Evolutionary conservation across 2,113 vertebrate genomes (phyloP), one percentile per base, ranked within the genome.

Genomic region (Holacanthus passer): DNA sequence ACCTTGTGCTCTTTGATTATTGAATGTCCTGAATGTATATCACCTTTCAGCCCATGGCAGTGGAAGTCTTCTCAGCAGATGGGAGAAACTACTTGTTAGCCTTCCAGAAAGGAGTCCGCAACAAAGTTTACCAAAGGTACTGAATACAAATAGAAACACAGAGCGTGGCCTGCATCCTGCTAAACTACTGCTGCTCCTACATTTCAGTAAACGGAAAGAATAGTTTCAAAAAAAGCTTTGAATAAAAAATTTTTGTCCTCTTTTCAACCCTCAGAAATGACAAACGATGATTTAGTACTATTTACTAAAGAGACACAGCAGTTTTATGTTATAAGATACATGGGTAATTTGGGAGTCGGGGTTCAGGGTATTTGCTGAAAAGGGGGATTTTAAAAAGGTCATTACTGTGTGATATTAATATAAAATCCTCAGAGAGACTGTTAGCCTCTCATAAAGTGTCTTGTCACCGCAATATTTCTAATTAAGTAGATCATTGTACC

Each of bases 71-170:
- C 94, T 99, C 98, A 41, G 98, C 97, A n/a, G 98, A 99, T 0
- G 98, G 98, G 65, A 95, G 98, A 63, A 99, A 99, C 95, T 99
- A 99, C 89, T 94, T 99, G 85, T 90, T 99, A 31, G 96, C 98
- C 73, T 99, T 99, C 93, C 98, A 99, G 88, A 99, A 99, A 87
- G 98, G 98, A 64, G 96, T 99, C 66, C 95, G 98, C 86, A 99
- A 99, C 94, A 99, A 99, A 96, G 98, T 99, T 81, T 99, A 99
- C 93, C 98, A 99, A 92, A 99, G 98, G 98, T 99, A 95, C 58
- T 4, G 53, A 58, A 52, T 3, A 1, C 1, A 22, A n/a, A 41
- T 2, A 2, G 0, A 53, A 5, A 56, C 19, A 22, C 8, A 5
- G 2, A 19, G 31, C 32, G 6, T 2, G 4, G 24, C 11, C 73